Evolutionary conservation across 1,140 invertebrate species (phyloP).

Genomic region (Lethocerus indicus): DNA sequence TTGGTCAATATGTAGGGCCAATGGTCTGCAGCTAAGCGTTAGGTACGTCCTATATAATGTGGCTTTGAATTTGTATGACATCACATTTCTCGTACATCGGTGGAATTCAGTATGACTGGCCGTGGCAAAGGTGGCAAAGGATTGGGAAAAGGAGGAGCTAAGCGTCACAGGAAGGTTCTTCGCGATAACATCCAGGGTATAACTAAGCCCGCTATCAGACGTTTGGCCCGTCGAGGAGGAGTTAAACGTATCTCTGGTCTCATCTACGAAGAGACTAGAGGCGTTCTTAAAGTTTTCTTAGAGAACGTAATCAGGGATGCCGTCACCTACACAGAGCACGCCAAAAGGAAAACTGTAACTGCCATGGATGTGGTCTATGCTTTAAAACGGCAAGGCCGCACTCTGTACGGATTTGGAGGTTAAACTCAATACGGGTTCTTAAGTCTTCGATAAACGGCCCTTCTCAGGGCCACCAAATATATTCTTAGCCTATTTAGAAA

Average conservation of each 20-base stretch:
- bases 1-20: not conserved
- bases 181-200: slow-evolving; percentile 62
- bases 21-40: too few species aligned
- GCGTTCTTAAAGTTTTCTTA: slow-evolving; percentile 59
- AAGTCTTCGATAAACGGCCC: slow-evolving; percentile 18
- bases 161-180: slow-evolving; percentile 46
- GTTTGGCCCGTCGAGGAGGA: slow-evolving; percentile 49
- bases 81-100: not conserved
- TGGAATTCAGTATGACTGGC: slow-evolving; percentile 39
- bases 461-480: slow-evolving; percentile 22
- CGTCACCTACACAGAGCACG: slow-evolving; percentile 69
- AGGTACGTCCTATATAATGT: too few species aligned
- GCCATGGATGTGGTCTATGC: slow-evolving; percentile 81
- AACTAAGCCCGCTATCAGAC: slow-evolving; percentile 39
- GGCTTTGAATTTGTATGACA: not conserved
- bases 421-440: slow-evolving; percentile 23
- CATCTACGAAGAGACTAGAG: slow-evolving; percentile 37
- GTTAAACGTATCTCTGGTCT: slow-evolving; percentile 47
- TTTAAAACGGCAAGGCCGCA: slow-evolving; percentile 62
- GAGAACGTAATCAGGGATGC: slow-evolving; percentile 69
- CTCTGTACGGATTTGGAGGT: slow-evolving; percentile 44
- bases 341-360: slow-evolving; percentile 66
- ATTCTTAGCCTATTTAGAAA: too few species aligned
- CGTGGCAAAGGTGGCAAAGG: slow-evolving; percentile 49
- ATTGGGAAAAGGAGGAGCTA: slow-evolving; percentile 47